phyloP scores from a whole-genome alignment of 2,113 vertebrate species.

The Psilopsiagon aurifrons region DNA sequence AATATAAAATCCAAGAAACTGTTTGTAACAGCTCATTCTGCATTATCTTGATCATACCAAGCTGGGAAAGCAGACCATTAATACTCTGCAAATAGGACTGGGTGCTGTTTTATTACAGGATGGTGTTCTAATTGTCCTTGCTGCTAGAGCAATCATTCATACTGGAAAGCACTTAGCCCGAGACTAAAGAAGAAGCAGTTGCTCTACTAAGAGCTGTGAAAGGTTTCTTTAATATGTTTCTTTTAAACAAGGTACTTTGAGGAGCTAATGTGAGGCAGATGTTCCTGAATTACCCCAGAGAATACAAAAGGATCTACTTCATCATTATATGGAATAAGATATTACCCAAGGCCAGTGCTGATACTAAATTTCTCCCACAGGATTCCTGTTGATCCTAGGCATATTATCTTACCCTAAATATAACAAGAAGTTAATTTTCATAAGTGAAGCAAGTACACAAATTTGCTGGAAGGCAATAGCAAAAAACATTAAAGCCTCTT shows the following conservation, averaged over 20 bases:
- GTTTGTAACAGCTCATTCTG: slow-evolving; percentile 4
- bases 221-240: slow-evolving; percentile 34
- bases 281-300: slow-evolving; percentile 40
- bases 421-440: slow-evolving; percentile 44
- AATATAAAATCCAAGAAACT: slow-evolving; percentile 3
- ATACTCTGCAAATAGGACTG: slow-evolving; percentile 30
- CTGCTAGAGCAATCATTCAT: slow-evolving; percentile 29
- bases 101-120: slow-evolving; percentile 60
- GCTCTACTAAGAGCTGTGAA: slow-evolving; percentile 4
- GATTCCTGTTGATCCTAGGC: slow-evolving; percentile 36
- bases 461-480: background rate
- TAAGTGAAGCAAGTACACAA: slow-evolving; percentile 23
- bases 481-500: background rate
- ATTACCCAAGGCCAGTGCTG: slow-evolving; percentile 30
- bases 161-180: slow-evolving; percentile 15
- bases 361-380: slow-evolving; percentile 23
- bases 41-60: background rate
- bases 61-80: slow-evolving; percentile 41
- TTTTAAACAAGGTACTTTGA: slow-evolving; percentile 44
- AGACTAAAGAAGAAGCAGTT: slow-evolving; percentile 18
- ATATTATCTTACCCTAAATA: slow-evolving; percentile 43
- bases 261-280: slow-evolving; percentile 47
- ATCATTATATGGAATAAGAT: slow-evolving; percentile 25
- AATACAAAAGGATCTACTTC: slow-evolving; percentile 28
- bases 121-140: slow-evolving; percentile 52